A percentile compares a stretch with the other conserved stretches of the same genome.
Evolutionary conservation across 1,140 invertebrate genomes (phyloP).

Genomic region (Eriocheir sinensis): DNA sequence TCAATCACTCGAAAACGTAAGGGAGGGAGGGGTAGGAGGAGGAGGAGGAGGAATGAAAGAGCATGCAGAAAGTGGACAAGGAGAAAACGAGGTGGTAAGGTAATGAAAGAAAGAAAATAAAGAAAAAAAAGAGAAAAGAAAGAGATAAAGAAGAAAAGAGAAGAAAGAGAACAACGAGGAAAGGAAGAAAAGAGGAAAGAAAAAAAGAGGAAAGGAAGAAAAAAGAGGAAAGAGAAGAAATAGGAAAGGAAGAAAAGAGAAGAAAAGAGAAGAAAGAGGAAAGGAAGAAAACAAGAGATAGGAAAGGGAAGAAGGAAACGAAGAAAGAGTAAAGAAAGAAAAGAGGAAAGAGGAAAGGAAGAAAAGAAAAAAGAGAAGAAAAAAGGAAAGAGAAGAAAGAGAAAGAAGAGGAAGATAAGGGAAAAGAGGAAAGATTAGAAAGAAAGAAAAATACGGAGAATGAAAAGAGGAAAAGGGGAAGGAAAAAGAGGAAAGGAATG

Average conservation of each 20-base stretch:
- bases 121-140: neutral
- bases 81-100: too few relatives aligned
- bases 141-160: neutral
- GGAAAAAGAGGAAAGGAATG: constrained; percentile 14
- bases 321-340: neutral
- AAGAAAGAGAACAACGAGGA: neutral
- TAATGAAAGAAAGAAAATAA: neutral
- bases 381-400: neutral
- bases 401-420: neutral
- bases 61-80: neutral
- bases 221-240: neutral
- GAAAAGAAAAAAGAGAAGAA: too few relatives aligned
- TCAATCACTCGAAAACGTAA: too few relatives aligned
- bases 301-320: neutral
- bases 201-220: neutral
- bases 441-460: neutral
- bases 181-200: neutral
- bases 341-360: too few relatives aligned
- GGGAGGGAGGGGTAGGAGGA: neutral
- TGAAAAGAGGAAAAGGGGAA: neutral
- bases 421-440: neutral
- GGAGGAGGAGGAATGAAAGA: too few relatives aligned
- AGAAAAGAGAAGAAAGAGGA: neutral
- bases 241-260: neutral
- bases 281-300: neutral